Evolutionary conservation across 2,888 invertebrate species (phyloP), one percentile per base, ranked within the genome.

Genomic region (Rapana venosa): DNA sequence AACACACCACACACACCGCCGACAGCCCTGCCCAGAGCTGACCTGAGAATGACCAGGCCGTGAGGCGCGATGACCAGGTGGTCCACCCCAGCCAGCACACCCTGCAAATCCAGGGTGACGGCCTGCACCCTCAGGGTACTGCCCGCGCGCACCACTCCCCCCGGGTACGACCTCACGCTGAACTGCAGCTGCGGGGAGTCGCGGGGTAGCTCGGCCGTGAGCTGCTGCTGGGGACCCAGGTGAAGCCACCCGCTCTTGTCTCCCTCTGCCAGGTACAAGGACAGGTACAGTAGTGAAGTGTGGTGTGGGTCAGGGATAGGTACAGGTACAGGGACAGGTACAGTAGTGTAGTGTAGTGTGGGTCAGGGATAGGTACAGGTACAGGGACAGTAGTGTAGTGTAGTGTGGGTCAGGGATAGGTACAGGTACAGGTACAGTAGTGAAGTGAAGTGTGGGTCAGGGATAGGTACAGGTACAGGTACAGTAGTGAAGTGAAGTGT

Each of bases 101-200:
- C 94, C 88, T 93, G 93, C 66, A 94, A 85, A 87, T 93, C 93
- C 26, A 94, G 90, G 22, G 93, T 93, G 66, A 94, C 94, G 87
- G 92, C 93, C 22, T 92, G 93, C 17, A 94, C 91, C 13, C 91
- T 91, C 20, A 94, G 90, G 32, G 90, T 89, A 35, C 91, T 90
- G 66, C 92, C 93, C 0, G 93, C 92, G 56, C 90, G 89, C 90
- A 94, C 91, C 22, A 90, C 87, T 11, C 93, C 93, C 30, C 91
- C 92, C n/a, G 92, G 90, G 89, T 93, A 94, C 8, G 93, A 92
- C 70, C 91, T 81, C 79, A 94, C 83, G 22, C 94, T 93, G 92
- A 93, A 94, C 92, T 92, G 91, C 22, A 94, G 88, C 77, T 94
- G 93, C 11, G 94, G 94, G 61, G 92, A 93, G 36, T 92, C 93